Evolutionary conservation across 2,113 vertebrate genomes (phyloP).

Genomic region (Heteronetta atricapilla): DNA sequence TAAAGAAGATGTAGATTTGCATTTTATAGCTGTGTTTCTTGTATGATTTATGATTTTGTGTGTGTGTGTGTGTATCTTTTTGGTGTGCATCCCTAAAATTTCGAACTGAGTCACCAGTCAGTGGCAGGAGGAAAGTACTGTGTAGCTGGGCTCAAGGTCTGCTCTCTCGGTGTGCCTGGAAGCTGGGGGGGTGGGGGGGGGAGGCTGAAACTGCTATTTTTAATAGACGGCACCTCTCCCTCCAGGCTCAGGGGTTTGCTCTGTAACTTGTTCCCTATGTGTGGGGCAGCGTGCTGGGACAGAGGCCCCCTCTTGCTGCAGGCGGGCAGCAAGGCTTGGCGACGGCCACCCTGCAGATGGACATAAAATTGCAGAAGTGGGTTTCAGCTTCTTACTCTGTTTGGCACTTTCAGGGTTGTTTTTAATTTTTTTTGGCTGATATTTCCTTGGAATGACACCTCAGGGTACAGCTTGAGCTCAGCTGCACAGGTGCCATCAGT

Average conservation of each 20-base stretch:
- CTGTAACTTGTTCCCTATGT: background rate
- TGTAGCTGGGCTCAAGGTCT: conserved; percentile 37
- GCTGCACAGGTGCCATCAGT: background rate
- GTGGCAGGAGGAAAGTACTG: conserved; percentile 11
- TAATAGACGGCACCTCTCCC: conserved; percentile 23
- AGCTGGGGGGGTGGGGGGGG: background rate
- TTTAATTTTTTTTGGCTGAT: background rate
- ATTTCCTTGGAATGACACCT: background rate
- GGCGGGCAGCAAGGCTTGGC: background rate
- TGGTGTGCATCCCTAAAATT: background rate
- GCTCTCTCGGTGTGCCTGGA: background rate
- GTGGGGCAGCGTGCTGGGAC: background rate
- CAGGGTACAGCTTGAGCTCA: background rate
- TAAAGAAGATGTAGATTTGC: conserved; percentile 3
- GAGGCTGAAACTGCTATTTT: conserved; percentile 46
- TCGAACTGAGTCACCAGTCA: conserved; percentile 38
- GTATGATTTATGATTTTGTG: background rate
- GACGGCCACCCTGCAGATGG: background rate
- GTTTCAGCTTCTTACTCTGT: background rate
- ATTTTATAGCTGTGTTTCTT: conserved; percentile 16
- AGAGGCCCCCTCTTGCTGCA: conserved; percentile 7
- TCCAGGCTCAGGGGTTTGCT: conserved; percentile 5
- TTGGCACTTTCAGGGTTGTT: background rate
- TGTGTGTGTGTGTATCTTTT: background rate
- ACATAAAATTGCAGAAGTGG: background rate